Evolutionary conservation across 2,797 vertebrate genomes (phyloP), one percentile per base, ranked within the genome.

Genomic region (Hydrolagus colliei): DNA sequence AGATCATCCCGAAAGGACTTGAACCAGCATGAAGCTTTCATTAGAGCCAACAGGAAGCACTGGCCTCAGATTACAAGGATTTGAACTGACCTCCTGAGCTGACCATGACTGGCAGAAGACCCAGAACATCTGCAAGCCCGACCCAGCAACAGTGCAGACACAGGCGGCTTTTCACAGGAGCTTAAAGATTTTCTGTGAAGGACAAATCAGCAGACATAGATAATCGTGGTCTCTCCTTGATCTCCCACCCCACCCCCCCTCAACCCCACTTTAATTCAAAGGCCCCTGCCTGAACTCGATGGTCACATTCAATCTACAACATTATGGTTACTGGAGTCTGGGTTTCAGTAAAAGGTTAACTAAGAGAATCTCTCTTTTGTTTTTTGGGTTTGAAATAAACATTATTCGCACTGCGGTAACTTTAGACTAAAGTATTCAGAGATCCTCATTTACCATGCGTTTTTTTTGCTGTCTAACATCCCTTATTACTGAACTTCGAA

Each of bases 171-270:
- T 89, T 88, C 11, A 84, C 88, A 86, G 86, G 85, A 35, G 73
- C 91, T 90, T 87, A 76, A 88, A 87, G 62, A 88, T 91, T 92
- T 90, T 85, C 92, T 88, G 88, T 65, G 88, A 91, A 91, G 91
- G 89, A 93, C 89, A 91, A 90, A 93, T 88, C 91, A 90, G 88
- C 87, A 88, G 91, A 89, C 88, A 35, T 85, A 86, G 87, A 89
- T 88, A 87, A 82, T 90, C 88, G n/a, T 90, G 90, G 88, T 89
- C 35, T 88, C 87, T 87, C 89, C 91, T 92, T 90, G 92, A 93
- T 93, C 95, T 93, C 77, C 92, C 87, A 90, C 92, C 92, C 89
- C 90, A 86, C 92, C 92, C 93, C 93, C 92, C 61, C 77, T 87
- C 82, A 16, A 52, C 41, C 41, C 41, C 41, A 52, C 41, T 27